phyloP scores from a whole-genome alignment of 1,140 invertebrate genomes.

The Oscheius sp. region DNA sequence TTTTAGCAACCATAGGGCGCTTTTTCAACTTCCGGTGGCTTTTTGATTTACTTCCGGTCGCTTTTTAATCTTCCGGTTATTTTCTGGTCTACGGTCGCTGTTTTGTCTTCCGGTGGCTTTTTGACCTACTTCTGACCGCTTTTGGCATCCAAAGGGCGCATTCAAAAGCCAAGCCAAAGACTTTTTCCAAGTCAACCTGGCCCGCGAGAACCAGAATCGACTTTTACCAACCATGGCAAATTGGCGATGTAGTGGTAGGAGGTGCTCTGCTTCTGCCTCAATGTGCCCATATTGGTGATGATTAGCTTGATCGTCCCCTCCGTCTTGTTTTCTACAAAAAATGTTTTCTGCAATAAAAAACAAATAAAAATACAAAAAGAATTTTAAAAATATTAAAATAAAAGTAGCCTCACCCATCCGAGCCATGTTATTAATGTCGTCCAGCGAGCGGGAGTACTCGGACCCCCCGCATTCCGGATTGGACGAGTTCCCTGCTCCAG shows the following conservation, averaged over 20 bases:
- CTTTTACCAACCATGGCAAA: slow-evolving; percentile 35
- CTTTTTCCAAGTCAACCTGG: background rate
- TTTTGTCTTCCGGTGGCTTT: no score
- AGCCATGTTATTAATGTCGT: background rate
- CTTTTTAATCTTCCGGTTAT: no score
- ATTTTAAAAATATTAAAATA: no score
- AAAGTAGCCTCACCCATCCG: background rate
- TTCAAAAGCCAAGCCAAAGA: slow-evolving; percentile 15
- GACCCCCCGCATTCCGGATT: background rate
- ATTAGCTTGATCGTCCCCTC: slow-evolving; percentile 37
- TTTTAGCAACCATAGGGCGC: no score
- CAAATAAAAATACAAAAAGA: no score
- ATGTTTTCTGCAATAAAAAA: background rate
- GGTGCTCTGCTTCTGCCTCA: slow-evolving; percentile 32
- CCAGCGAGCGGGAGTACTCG: background rate
- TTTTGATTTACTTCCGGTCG: no score
- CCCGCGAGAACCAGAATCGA: background rate
- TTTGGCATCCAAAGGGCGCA: no score
- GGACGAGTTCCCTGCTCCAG: background rate
- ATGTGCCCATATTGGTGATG: slow-evolving; percentile 15
- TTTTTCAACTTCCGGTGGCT: no score
- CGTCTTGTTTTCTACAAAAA: slow-evolving; percentile 18
- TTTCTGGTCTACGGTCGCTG: no score
- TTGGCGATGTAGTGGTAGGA: slow-evolving; percentile 41
- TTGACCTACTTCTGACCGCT: no score